A percentile compares a stretch with the other conserved stretches of the same genome.
These are phyloP conservation scores for Brachystomella parvula DNA, from an alignment of 1,140 invertebrate species.

Conservation along the genomic window DNA sequence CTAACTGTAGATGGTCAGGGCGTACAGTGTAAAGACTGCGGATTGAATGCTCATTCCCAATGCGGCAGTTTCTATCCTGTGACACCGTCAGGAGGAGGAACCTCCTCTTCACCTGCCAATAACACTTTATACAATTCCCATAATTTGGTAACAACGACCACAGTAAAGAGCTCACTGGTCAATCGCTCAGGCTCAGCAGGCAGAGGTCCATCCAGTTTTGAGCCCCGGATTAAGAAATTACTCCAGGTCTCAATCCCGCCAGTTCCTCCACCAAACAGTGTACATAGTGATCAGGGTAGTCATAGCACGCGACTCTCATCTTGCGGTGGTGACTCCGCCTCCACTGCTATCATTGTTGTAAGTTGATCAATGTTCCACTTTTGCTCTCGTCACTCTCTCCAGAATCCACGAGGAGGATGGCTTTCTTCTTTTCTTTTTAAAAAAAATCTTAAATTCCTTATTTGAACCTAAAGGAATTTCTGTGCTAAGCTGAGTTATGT, in stretches of 20 bases:
- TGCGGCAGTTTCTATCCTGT: constrained; percentile 24
- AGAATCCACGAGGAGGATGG: no score
- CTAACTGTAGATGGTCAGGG: constrained; percentile 27
- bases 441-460: no score
- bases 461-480: no score
- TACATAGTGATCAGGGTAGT: constrained; percentile 4
- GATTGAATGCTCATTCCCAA: constrained; percentile 26
- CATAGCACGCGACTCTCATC: constrained; percentile 22
- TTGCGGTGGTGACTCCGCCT: constrained; percentile 21
- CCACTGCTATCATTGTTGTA: constrained; percentile 29
- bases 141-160: no score
- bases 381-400: no score
- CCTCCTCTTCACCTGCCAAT: neutral
- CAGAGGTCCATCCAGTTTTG: constrained; percentile 9
- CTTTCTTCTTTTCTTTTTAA: no score
- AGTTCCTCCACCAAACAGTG: neutral
- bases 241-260: constrained; percentile 15
- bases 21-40: constrained; percentile 27
- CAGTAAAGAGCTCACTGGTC: neutral
- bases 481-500: no score
- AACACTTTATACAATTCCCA: no score
- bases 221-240: constrained; percentile 33
- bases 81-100: no score
- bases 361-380: constrained; percentile 15
- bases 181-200: neutral